phyloP scores from a whole-genome alignment of 1,140 invertebrate genomes.

The Drosophila albomicans region DNA sequence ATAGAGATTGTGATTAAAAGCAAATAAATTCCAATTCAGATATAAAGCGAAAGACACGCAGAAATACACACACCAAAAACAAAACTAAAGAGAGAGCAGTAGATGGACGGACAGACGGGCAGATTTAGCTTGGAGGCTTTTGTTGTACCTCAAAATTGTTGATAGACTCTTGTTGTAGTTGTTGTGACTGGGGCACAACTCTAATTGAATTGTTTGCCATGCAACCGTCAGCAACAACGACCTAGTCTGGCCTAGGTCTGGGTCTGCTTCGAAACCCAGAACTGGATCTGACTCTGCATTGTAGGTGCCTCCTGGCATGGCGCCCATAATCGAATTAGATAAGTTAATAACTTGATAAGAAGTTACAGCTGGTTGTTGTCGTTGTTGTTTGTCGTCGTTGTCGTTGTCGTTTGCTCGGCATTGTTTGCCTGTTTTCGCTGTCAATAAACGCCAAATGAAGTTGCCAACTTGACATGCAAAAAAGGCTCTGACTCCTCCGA shows the following conservation, averaged over 20 bases:
- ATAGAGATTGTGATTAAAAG: too few relatives aligned
- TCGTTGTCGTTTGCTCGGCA: slow-evolving; percentile 59
- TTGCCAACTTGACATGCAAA: slow-evolving; percentile 66
- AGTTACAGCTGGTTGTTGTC: slow-evolving; percentile 61
- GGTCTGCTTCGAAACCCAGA: too few relatives aligned
- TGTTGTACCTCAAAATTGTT: slow-evolving; percentile 48
- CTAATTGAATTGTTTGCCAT: slow-evolving; percentile 80
- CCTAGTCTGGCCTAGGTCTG: slow-evolving; percentile 4
- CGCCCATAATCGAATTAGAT: slow-evolving; percentile 81
- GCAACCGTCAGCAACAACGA: slow-evolving; percentile 63
- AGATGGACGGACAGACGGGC: background rate
- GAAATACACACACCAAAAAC: background rate
- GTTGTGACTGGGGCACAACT: slow-evolving; percentile 62
- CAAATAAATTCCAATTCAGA: too few relatives aligned
- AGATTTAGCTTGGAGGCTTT: slow-evolving; percentile 24
- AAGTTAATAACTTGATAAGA: slow-evolving; percentile 84
- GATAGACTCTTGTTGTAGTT: slow-evolving; percentile 41
- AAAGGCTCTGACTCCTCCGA: slow-evolving; percentile 2
- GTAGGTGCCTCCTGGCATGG: slow-evolving; percentile 36
- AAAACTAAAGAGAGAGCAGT: background rate
- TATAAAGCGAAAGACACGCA: too few relatives aligned
- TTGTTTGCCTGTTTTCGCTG: slow-evolving; percentile 79
- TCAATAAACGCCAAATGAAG: slow-evolving; percentile 77
- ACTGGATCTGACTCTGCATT: background rate
- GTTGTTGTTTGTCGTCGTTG: slow-evolving; percentile 37